These are phyloP conservation scores for Hypsopygia costalis DNA, from an alignment of 2,888 invertebrate genomes.

Conservation along the genomic window DNA sequence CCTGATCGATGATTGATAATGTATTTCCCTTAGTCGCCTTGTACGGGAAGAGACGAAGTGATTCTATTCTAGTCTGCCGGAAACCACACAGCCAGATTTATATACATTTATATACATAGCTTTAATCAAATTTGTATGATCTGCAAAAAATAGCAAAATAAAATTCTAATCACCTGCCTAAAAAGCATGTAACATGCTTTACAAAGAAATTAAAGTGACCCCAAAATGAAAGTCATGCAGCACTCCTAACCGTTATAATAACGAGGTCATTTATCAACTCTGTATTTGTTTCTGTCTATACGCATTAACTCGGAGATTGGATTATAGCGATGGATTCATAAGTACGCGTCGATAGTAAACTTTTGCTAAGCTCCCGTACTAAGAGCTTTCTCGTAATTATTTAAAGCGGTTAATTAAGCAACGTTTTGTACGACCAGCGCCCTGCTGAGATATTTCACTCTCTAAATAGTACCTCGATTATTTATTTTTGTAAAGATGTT, in stretches of 20 bases:
- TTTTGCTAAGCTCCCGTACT: background rate
- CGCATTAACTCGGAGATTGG: slow-evolving; percentile 49
- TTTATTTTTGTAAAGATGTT: too few relatives aligned
- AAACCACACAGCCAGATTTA: too few relatives aligned
- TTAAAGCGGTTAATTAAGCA: background rate
- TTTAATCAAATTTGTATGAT: slow-evolving; percentile 9
- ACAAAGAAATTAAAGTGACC: slow-evolving; percentile 65
- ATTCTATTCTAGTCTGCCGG: too few relatives aligned
- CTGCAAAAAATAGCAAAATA: slow-evolving; percentile 29
- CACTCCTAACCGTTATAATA: slow-evolving; percentile 72
- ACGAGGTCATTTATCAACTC: slow-evolving; percentile 75
- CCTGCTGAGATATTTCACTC: background rate
- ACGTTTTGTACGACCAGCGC: background rate
- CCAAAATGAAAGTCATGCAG: slow-evolving; percentile 74
- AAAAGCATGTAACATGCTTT: slow-evolving; percentile 64
- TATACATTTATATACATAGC: too few relatives aligned
- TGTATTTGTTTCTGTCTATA: slow-evolving; percentile 68
- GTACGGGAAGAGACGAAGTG: too few relatives aligned
- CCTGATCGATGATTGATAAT: too few relatives aligned
- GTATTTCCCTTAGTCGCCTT: too few relatives aligned
- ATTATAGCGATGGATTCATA: slow-evolving; percentile 34
- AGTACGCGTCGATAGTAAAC: slow-evolving; percentile 16
- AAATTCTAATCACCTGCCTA: slow-evolving; percentile 47
- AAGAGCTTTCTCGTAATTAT: slow-evolving; percentile 1
- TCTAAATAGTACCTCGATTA: background rate